phyloP scores from a whole-genome alignment of 2,888 invertebrate species.

The Antheraea yamamai region DNA sequence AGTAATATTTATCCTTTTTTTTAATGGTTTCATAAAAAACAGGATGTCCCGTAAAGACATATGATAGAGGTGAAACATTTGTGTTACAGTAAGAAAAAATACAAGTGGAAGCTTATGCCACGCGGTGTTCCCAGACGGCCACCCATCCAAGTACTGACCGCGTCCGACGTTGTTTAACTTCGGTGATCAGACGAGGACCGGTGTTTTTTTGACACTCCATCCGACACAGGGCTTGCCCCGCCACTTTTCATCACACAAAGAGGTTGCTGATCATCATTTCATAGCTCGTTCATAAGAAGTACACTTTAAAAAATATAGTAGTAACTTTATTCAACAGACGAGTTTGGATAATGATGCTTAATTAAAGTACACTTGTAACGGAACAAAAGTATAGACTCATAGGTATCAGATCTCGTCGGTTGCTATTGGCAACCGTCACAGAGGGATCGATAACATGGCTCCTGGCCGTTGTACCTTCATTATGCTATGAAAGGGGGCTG shows the following conservation, averaged over 20 bases:
- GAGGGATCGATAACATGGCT: slow-evolving; percentile 3
- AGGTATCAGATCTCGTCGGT: slow-evolving; percentile 10
- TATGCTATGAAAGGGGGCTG: background rate
- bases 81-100: too few species aligned
- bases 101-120: slow-evolving; percentile 32
- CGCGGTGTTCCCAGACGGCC: slow-evolving; percentile 36
- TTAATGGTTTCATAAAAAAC: background rate
- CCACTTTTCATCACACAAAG: too few species aligned
- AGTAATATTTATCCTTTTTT: background rate
- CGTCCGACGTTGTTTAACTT: slow-evolving; percentile 79
- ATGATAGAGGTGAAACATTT: too few species aligned
- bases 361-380: background rate
- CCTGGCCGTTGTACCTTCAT: background rate
- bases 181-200: slow-evolving; percentile 73
- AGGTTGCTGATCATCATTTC: too few species aligned
- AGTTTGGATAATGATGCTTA: background rate
- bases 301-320: too few species aligned
- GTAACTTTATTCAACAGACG: background rate
- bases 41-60: too few species aligned
- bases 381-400: slow-evolving; percentile 1
- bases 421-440: slow-evolving; percentile 10
- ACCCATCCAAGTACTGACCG: slow-evolving; percentile 76
- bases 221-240: too few species aligned
- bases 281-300: too few species aligned
- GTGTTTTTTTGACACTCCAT: too few species aligned